These are phyloP conservation scores for Diarsia brunnea DNA, from an alignment of 2,888 invertebrate genomes.

Conservation along the genomic window DNA sequence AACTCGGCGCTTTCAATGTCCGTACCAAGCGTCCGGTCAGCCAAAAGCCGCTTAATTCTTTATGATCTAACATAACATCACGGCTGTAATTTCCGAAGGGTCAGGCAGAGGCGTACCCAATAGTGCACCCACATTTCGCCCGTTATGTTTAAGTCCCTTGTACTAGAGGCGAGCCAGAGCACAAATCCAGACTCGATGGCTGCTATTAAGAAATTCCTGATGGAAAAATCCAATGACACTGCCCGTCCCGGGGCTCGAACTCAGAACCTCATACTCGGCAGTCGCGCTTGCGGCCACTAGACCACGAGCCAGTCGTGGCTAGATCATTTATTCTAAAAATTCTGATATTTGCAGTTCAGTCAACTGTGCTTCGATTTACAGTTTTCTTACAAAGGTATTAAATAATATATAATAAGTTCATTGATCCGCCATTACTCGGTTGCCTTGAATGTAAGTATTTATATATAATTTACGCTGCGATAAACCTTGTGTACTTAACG, in stretches of 20 bases:
- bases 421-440: constrained; percentile 19
- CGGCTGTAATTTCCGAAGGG: too few relatives aligned
- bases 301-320: too few relatives aligned
- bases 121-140: too few relatives aligned
- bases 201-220: too few relatives aligned
- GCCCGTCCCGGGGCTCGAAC: too few relatives aligned
- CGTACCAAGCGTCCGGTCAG: neutral
- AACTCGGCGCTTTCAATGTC: constrained; percentile 5
- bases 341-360: constrained; percentile 15
- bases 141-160: too few relatives aligned
- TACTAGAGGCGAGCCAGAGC: too few relatives aligned
- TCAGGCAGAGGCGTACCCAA: too few relatives aligned
- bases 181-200: too few relatives aligned
- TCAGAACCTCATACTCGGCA: too few relatives aligned
- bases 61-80: neutral
- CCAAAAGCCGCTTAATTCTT: constrained; percentile 2
- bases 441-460: constrained; percentile 50
- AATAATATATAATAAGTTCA: constrained; percentile 36
- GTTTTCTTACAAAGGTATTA: constrained; percentile 19
- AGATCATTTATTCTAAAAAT: neutral
- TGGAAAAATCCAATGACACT: too few relatives aligned
- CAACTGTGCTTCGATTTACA: constrained; percentile 16
- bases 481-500: constrained; percentile 37
- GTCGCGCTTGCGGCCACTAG: too few relatives aligned
- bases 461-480: constrained; percentile 24